phyloP scores from a whole-genome alignment of 2,888 invertebrate species.

The Eristalis pertinax region DNA sequence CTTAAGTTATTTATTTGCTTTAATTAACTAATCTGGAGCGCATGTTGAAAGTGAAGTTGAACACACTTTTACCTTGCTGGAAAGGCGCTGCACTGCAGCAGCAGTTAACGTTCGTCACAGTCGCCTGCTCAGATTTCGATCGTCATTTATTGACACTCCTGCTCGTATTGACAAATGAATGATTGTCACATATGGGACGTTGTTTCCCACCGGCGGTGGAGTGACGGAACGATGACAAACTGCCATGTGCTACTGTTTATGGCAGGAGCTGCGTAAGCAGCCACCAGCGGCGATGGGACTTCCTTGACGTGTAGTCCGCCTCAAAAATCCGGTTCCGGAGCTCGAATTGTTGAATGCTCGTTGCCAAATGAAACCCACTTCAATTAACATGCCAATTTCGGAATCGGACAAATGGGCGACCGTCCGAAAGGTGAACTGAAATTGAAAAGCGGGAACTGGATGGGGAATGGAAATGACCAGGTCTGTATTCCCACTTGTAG shows the following conservation, averaged over 20 bases:
- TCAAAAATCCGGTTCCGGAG: background rate
- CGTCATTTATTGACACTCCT: background rate
- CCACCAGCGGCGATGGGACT: background rate
- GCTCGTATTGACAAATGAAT: background rate
- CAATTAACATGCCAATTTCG: background rate
- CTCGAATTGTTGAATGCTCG: background rate
- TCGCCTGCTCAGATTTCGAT: background rate
- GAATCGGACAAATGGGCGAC: background rate
- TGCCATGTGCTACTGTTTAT: background rate
- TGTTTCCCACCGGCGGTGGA: background rate
- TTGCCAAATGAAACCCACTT: too few relatives aligned
- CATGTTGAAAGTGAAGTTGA: constrained; percentile 38
- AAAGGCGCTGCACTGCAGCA: background rate
- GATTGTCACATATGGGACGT: background rate
- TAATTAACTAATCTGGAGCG: constrained; percentile 48
- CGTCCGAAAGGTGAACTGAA: background rate
- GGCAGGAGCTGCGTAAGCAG: background rate
- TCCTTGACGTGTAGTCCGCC: background rate
- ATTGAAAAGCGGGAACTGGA: background rate
- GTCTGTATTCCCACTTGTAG: too few relatives aligned
- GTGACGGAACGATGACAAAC: background rate
- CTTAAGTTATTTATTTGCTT: background rate
- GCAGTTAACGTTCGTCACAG: background rate
- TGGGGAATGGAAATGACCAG: background rate
- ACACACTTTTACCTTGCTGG: constrained; percentile 37